A percentile compares a stretch with the other conserved stretches of the same genome.
These are phyloP conservation scores for Hirtodrosophila alboralis DNA, from an alignment of 2,888 invertebrate genomes.

Conservation along the genomic window DNA sequence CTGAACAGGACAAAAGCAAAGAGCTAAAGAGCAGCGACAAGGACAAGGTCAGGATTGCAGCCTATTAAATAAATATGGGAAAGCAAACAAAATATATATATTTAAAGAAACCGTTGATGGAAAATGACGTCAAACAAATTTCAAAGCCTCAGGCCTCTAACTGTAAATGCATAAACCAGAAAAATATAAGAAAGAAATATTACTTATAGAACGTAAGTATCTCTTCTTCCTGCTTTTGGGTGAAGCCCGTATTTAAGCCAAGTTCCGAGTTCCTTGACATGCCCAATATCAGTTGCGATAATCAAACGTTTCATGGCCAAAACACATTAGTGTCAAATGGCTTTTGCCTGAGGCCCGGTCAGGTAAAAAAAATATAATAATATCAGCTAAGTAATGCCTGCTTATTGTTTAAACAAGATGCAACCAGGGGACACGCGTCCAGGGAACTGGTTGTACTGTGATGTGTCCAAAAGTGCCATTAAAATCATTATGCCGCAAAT, in stretches of 20 bases:
- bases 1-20: constrained; percentile 4
- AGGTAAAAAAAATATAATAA: too few species aligned
- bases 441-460: constrained; percentile 11
- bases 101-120: not conserved
- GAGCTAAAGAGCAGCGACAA: constrained; percentile 4
- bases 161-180: constrained; percentile 22
- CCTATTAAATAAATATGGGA: not conserved
- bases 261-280: constrained; percentile 64
- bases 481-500: constrained; percentile 67
- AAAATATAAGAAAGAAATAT: too few species aligned
- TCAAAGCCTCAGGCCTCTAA: constrained; percentile 41
- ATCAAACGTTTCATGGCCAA: constrained; percentile 61
- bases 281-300: constrained; percentile 32
- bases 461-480: constrained; percentile 34
- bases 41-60: constrained; percentile 32
- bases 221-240: constrained; percentile 11
- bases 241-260: constrained; percentile 29
- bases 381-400: too few species aligned
- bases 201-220: constrained; percentile 3
- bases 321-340: constrained; percentile 71
- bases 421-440: constrained; percentile 55
- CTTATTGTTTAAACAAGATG: constrained; percentile 74
- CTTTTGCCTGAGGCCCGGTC: constrained; percentile 25
- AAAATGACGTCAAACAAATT: constrained; percentile 9
- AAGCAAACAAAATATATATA: constrained; percentile 4